Conservation (phyloP, 2,113 vertebrate genomes). For the rat (Rattus norvegicus) region GRCr8 NC_086026.1:36092001-36092500, state of each 20-base stretch:
- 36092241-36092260: not conserved
- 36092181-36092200: not conserved
- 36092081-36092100: not conserved
- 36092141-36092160: constrained; percentile 13
- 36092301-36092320: not conserved
- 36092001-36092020: not conserved
- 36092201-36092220: not conserved
- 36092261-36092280: not conserved
- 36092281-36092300: not conserved
- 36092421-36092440: not conserved
- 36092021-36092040: not conserved
- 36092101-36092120: not conserved
- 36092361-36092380: not conserved
- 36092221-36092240: not conserved
- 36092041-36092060: not conserved
- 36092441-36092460: constrained; percentile 47
- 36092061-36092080: constrained; percentile 9
- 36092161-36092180: not conserved
- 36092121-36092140: not conserved
- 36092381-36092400: not conserved
- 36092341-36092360: not conserved
- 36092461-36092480: constrained; percentile 61
- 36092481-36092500: constrained; percentile 72
- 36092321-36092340: not conserved
- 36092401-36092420: not conserved